Base-by-base conservation (phyloP, 2,888 invertebrate genomes). In the Trachelus troglodyta region DNA sequence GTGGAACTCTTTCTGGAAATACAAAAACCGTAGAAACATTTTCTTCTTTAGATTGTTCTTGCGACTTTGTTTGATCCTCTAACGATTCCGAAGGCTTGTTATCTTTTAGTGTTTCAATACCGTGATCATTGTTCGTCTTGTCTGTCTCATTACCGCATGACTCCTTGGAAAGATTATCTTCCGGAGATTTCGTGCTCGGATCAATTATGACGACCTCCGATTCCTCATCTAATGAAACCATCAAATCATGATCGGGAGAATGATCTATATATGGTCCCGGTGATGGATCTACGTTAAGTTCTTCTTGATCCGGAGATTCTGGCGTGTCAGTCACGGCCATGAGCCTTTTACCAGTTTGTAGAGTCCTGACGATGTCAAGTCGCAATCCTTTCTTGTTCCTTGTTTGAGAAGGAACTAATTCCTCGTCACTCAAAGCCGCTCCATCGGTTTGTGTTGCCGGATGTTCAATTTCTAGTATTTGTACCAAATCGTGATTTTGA, bases 141-240 rank as follows among this genome's bases (percentile, higher is more conserved):
- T 87, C 87, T 6, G 78, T 56, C 35, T 81, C 85, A 37, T 86
- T 84, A 12, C 85, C 85, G 34, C 85, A 85, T n/a, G 84, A 84
- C 76, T 93, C 92, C 78, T 87, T 85, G 0, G 94, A 93, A 79
- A 95, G 93, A 82, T 94, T 93, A 84, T 94, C 94, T 83, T 95
- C 94, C 0, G 94, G 94, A 1, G 94, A 94, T 83, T 94, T 94
- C 0, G 92, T 92, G 31, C 92, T 92, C 0, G 94, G 93, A 87
- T 94, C 94, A 0, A 95, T 93, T 9, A 95, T 93, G 0, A 95
- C 94, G 40, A 95, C 94, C 83, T 94, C 95, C 11, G 94, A 93
- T 78, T 94, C 94, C 12, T 82, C 86, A 40, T 92, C 92, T 23
- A 91, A 89, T 12, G 91, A 90, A 15, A 91, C 89, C 81, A 92